These are phyloP conservation scores for Spermophilus dauricus DNA, from an alignment of 2,113 vertebrate genomes.

Conservation along the genomic window DNA sequence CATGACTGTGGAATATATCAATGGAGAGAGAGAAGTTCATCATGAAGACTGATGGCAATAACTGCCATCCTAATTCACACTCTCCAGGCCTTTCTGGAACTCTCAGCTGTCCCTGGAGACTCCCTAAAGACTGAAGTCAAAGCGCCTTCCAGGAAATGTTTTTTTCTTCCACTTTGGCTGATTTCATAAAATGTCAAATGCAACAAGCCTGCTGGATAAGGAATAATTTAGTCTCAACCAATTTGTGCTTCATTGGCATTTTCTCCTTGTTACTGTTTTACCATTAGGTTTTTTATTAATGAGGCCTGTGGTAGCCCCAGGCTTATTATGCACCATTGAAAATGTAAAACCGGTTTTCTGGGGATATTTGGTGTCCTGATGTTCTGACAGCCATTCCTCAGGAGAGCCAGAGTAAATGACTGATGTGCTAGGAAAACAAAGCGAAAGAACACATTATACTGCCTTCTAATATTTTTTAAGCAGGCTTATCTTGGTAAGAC, in stretches of 20 bases:
- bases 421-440: conserved; percentile 26
- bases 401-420: neutral
- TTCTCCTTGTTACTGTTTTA: conserved; percentile 39
- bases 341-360: conserved; percentile 24
- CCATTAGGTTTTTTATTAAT: conserved; percentile 61
- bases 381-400: neutral
- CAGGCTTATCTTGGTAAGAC: neutral
- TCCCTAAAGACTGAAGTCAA: neutral
- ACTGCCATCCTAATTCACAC: neutral
- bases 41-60: neutral
- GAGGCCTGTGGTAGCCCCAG: neutral
- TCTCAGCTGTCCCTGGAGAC: neutral
- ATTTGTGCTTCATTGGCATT: conserved; percentile 47
- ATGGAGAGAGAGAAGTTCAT: neutral
- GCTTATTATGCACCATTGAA: neutral
- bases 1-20: neutral
- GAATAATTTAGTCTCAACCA: conserved; percentile 57
- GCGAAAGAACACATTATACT: neutral
- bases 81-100: neutral
- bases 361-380: neutral
- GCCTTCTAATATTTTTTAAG: neutral
- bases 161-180: conserved; percentile 33
- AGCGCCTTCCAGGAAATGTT: neutral
- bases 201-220: conserved; percentile 49
- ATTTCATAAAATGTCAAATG: conserved; percentile 68